Base-by-base conservation (phyloP, 2,888 invertebrate species). In the Drymonia ruficornis region DNA sequence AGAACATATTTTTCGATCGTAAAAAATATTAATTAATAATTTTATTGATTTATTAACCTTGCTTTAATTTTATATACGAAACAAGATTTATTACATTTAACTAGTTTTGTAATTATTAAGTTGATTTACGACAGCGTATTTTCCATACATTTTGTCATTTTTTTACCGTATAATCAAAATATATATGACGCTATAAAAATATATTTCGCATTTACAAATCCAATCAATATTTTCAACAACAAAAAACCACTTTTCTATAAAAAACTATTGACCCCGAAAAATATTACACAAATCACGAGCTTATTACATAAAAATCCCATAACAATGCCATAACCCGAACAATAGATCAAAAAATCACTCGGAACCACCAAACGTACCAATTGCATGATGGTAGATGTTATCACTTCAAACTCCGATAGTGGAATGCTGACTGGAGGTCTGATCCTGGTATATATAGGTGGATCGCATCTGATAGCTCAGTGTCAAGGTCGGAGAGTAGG, bases 311-410 rank as follows among this genome's bases (percentile, higher is more conserved):
- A 44, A 23, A 16, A 40, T 9, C 7, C 15, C 40, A 16, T 40
- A 23, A 13, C 13, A 23, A 44, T 13, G 13, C 6, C 12, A 23
- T 44, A 44, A 47, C 8, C 18, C 31, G 5, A 34, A 45, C 45
- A 28, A 45, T 28, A 18, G 34, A 15, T 31, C 5, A 15, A n/a
- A n/a, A 13, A 13, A 31, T 4, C 16, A 18, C 47, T 19, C 34
- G 29, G 18, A 12, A 18, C 34, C 15, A 16, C n/a, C n/a, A 8
- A 51, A 87, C 89, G 77, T 83, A 91, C 91, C 91, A 85, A 80
- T 87, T 90, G 82, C 91, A 91, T 91, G 87, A 78, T 89, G 87
- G 61, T 80, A 72, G 87, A 78, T 89, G 87, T 61, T 80, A 72
- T 67, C 76, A 70, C 70, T 69, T 72, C 78, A 67, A 76, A 65